phyloP scores from a whole-genome alignment of 1,140 invertebrate species.

The Aricia agestis region DNA sequence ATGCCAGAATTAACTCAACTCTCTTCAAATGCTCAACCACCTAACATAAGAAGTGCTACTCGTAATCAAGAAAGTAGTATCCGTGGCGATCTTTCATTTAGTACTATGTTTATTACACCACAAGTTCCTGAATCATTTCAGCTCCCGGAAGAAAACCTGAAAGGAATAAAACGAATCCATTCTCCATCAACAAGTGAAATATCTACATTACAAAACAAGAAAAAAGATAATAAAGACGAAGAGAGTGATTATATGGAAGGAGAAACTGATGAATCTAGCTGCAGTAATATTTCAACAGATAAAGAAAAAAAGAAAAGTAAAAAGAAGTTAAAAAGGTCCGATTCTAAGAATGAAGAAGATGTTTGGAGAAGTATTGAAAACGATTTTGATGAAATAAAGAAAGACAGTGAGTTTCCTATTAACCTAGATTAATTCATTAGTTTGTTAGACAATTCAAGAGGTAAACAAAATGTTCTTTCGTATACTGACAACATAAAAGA shows the following conservation, averaged over 20 bases:
- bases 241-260: conserved; percentile 14
- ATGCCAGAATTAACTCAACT: too few relatives aligned
- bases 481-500: too few relatives aligned
- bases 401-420: conserved; percentile 27
- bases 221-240: not conserved
- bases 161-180: not conserved
- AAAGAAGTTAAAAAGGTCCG: conserved; percentile 28
- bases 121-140: not conserved
- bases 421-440: conserved; percentile 32
- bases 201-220: not conserved
- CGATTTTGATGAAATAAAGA: conserved; percentile 23
- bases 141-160: not conserved
- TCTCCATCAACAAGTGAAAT: not conserved
- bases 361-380: conserved; percentile 30
- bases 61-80: too few relatives aligned
- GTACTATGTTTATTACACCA: not conserved
- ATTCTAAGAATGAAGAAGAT: conserved; percentile 25
- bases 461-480: too few relatives aligned
- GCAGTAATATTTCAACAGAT: conserved; percentile 26
- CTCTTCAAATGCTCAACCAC: too few relatives aligned
- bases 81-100: not conserved
- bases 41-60: too few relatives aligned
- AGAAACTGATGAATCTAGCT: conserved; percentile 23
- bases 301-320: conserved; percentile 16
- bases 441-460: too few relatives aligned